phyloP scores from a whole-genome alignment of 2,797 vertebrate species.

The Heliangelus exortis region DNA sequence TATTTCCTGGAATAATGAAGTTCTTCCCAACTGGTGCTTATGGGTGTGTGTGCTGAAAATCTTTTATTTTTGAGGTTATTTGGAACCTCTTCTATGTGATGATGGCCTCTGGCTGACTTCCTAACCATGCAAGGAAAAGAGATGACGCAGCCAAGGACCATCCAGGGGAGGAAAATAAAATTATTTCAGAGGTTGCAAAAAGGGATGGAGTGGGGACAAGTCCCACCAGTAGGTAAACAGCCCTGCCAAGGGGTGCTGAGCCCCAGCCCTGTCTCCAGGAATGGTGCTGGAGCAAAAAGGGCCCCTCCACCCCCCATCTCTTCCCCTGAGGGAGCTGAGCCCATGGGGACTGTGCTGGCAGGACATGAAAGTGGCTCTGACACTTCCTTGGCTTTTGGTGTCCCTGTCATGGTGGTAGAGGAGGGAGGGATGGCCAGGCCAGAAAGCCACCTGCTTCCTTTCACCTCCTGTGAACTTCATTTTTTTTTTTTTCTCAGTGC shows the following conservation, averaged over 20 bases:
- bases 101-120: slow-evolving; percentile 21
- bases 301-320: background rate
- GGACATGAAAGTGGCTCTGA: slow-evolving; percentile 6
- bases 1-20: background rate
- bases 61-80: slow-evolving; percentile 5
- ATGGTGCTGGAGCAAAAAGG: background rate
- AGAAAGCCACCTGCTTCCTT: background rate
- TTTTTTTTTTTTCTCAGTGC: background rate
- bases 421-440: background rate
- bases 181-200: background rate
- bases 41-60: background rate
- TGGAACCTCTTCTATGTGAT: background rate
- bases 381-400: background rate
- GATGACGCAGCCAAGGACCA: background rate
- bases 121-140: slow-evolving; percentile 13
- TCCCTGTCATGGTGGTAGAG: background rate
- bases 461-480: background rate
- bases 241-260: slow-evolving; percentile 20
- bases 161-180: background rate
- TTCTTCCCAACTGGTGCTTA: background rate
- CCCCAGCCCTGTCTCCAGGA: background rate
- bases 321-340: background rate
- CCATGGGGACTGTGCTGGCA: background rate
- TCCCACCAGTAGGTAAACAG: background rate
- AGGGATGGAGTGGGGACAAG: background rate